Conservation (phyloP, 2,797 vertebrate genomes). For the Peromyscus aztecus region DNA sequence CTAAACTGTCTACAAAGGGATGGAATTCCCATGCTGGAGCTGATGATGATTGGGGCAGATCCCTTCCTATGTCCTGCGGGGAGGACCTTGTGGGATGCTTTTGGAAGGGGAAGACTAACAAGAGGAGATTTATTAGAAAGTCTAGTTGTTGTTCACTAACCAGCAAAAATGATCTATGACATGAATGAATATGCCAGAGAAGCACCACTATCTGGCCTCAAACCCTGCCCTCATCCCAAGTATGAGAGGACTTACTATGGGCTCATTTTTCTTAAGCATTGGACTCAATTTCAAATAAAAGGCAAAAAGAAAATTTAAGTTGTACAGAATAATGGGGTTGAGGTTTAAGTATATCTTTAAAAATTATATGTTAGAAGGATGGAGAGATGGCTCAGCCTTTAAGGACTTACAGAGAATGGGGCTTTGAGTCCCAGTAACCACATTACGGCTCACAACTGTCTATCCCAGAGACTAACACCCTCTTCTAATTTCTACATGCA, state of each 20-base stretch:
- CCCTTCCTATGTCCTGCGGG: not conserved
- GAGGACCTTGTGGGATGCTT: not conserved
- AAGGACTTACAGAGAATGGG: not conserved
- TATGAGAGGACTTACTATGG: not conserved
- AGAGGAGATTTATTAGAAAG: not conserved
- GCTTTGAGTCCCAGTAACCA: not conserved
- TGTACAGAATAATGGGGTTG: not conserved
- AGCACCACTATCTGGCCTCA: not conserved
- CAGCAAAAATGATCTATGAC: not conserved
- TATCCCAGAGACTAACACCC: not conserved
- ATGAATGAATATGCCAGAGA: conserved; percentile 11
- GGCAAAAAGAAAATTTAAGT: conserved; percentile 42
- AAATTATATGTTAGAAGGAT: not conserved
- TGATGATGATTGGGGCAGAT: conserved; percentile 2
- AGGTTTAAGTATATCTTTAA: not conserved
- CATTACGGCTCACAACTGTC: not conserved
- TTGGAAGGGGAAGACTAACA: not conserved
- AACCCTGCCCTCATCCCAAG: not conserved
- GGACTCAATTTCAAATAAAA: conserved; percentile 62
- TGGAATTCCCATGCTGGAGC: not conserved
- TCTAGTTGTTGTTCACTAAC: conserved; percentile 2
- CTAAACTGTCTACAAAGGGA: conserved; percentile 42
- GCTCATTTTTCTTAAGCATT: conserved; percentile 62
- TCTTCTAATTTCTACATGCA: not conserved
- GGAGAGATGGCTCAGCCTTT: not conserved